These are phyloP conservation scores for Gastracanthus pulcherrimus DNA, from an alignment of 2,888 invertebrate genomes.

Conservation along the genomic window DNA sequence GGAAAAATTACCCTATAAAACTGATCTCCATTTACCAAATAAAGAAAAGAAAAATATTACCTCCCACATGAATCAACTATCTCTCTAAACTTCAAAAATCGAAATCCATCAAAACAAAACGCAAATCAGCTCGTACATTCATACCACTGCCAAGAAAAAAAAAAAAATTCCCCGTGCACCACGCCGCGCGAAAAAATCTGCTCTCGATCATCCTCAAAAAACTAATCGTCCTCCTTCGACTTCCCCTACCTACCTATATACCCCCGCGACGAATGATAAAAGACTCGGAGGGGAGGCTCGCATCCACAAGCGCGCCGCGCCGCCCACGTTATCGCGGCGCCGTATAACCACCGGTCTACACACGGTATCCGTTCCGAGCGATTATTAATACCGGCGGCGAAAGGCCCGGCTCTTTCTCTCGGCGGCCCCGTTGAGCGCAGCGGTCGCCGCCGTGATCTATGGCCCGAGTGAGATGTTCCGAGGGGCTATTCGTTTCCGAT, in stretches of 20 bases:
- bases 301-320: background rate
- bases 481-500: constrained; percentile 74
- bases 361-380: background rate
- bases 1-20: too few relatives aligned
- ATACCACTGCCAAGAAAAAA: too few relatives aligned
- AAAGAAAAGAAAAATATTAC: too few relatives aligned
- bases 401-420: constrained; percentile 35
- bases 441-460: constrained; percentile 71
- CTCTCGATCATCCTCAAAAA: constrained; percentile 4
- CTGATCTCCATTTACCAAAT: too few relatives aligned
- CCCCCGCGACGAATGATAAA: constrained; percentile 37
- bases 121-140: background rate
- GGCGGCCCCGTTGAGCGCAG: too few relatives aligned
- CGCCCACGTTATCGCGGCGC: constrained; percentile 55
- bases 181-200: background rate
- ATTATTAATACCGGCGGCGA: constrained; percentile 55
- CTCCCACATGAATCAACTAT: too few relatives aligned
- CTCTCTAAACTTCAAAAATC: too few relatives aligned
- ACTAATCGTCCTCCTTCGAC: constrained; percentile 20
- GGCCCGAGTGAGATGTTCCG: constrained; percentile 76
- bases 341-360: background rate
- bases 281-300: background rate
- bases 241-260: too few relatives aligned
- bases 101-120: too few relatives aligned
- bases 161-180: background rate